Conservation (phyloP, 2,888 invertebrate genomes). For the Ormyrus pomaceus region DNA sequence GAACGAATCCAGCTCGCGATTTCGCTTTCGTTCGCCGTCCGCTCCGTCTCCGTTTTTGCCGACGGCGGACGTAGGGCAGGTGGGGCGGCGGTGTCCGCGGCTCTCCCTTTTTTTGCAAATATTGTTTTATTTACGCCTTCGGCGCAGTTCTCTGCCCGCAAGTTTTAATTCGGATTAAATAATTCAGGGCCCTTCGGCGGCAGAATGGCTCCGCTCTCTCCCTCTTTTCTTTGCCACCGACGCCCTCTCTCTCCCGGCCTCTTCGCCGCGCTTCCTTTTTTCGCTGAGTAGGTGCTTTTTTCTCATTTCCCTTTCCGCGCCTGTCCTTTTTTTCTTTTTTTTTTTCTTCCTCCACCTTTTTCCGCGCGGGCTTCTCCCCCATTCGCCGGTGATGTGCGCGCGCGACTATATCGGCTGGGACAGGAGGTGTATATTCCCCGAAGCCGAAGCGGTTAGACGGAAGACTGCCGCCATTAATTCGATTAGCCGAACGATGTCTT, state of each 20-base stretch:
- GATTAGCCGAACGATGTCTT: not conserved
- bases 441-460: not conserved
- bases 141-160: not conserved
- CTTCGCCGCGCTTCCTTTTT: not conserved
- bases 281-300: not conserved
- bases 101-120: not conserved
- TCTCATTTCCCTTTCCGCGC: not conserved
- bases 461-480: not conserved
- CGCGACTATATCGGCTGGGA: not conserved
- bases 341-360: not conserved
- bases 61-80: no score
- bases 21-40: no score
- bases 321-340: not conserved
- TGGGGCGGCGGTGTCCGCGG: no score
- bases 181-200: conserved; percentile 8
- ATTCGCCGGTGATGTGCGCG: no score
- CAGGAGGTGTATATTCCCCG: not conserved
- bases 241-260: not conserved
- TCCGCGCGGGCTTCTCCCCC: not conserved
- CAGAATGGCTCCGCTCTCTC: not conserved
- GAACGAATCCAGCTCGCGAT: no score
- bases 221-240: no score
- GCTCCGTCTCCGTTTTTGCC: no score
- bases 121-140: not conserved
- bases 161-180: conserved; percentile 15